phyloP scores from a whole-genome alignment of 2,888 invertebrate genomes.

The Hedychridium roseum region DNA sequence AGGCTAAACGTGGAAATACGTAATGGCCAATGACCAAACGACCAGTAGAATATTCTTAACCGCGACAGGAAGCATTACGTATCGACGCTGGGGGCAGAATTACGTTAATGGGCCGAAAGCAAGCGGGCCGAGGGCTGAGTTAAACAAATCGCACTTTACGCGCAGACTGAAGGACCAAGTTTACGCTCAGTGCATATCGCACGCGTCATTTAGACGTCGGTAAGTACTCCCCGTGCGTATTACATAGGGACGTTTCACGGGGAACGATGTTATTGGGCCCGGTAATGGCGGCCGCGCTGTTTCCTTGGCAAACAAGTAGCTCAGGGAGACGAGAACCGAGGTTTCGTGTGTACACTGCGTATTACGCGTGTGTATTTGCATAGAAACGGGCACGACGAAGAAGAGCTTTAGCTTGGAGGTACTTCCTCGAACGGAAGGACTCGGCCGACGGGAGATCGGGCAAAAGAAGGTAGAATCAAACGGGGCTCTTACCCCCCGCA shows the following conservation, averaged over 20 bases:
- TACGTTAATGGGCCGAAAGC: no score
- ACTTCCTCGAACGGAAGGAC: constrained; percentile 21
- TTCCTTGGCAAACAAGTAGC: constrained; percentile 38
- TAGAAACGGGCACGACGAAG: constrained; percentile 30
- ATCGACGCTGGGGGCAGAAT: no score
- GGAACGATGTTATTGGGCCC: constrained; percentile 49
- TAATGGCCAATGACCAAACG: no score
- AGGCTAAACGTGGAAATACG: no score
- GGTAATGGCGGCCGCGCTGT: constrained; percentile 45
- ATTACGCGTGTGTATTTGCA: constrained; percentile 38
- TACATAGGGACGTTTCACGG: constrained; percentile 40
- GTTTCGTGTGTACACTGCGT: constrained; percentile 25
- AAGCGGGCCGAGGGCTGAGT: no score
- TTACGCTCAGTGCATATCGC: no score
- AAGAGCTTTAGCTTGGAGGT: constrained; percentile 24
- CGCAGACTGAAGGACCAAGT: no score
- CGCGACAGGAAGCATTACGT: no score
- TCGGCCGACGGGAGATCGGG: constrained; percentile 7
- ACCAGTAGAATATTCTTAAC: no score
- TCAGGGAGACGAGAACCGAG: constrained; percentile 11
- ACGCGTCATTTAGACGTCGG: no score
- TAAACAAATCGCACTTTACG: no score
- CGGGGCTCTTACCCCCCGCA: constrained; percentile 20
- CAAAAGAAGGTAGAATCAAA: constrained; percentile 21
- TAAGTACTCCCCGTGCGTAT: constrained; percentile 10